phyloP scores from a whole-genome alignment of 2,113 vertebrate genomes.

The Trichechus manatus region DNA sequence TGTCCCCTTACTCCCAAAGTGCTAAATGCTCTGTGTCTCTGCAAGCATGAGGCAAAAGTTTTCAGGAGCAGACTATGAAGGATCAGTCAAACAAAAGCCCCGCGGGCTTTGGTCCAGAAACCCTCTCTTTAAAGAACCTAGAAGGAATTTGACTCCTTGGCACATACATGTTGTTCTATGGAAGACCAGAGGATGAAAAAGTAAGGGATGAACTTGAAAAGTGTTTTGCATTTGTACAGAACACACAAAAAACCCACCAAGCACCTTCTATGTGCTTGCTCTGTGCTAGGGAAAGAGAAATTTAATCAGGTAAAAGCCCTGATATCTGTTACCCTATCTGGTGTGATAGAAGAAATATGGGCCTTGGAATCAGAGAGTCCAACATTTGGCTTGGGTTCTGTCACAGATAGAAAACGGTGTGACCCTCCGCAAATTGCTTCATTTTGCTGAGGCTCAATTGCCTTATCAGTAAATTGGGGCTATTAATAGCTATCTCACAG shows the following conservation, averaged over 20 bases:
- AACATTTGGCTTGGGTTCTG: background rate
- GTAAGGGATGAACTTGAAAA: background rate
- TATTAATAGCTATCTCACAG: background rate
- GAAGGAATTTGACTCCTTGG: background rate
- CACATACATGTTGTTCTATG: background rate
- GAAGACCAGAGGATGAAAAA: background rate
- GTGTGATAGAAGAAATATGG: background rate
- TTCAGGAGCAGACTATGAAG: background rate
- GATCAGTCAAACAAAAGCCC: background rate
- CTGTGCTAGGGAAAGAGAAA: background rate
- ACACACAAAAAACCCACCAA: background rate
- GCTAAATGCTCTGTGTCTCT: background rate
- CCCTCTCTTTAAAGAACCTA: background rate
- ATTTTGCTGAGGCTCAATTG: background rate
- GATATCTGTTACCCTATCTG: background rate
- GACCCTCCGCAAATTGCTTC: background rate
- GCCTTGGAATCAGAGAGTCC: background rate
- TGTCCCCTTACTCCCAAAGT: background rate
- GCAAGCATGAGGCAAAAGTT: background rate
- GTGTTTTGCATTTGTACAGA: background rate
- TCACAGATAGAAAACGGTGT: background rate
- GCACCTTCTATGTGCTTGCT: background rate
- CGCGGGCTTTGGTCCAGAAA: background rate
- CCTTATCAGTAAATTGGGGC: background rate
- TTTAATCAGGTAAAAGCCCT: background rate